These are phyloP conservation scores for Marcusenius ussheri DNA, from an alignment of 2,113 vertebrate genomes.

Conservation along the genomic window DNA sequence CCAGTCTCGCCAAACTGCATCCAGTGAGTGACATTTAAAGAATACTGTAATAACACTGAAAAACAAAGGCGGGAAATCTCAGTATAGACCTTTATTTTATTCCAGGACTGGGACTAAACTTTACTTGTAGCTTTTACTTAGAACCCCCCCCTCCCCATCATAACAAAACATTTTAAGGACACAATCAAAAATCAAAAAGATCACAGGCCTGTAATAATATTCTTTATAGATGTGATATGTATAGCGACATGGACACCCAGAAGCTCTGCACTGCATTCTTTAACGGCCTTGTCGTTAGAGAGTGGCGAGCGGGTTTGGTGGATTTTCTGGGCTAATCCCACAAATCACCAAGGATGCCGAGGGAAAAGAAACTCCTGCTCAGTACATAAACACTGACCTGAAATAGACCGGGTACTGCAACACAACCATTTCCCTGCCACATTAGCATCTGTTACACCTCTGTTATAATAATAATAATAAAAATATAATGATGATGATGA, in stretches of 20 bases:
- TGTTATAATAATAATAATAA: background rate
- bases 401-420: background rate
- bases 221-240: background rate
- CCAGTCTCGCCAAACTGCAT: background rate
- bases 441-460: background rate
- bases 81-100: background rate
- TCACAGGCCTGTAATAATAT: background rate
- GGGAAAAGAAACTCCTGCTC: background rate
- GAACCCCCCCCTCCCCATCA: background rate
- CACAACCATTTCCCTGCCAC: background rate
- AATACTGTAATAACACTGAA: background rate
- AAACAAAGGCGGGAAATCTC: background rate
- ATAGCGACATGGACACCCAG: background rate
- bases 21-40: background rate
- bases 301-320: background rate
- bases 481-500: background rate
- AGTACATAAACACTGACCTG: background rate
- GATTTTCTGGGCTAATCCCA: background rate
- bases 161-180: background rate
- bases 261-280: background rate
- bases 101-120: background rate
- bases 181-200: background rate
- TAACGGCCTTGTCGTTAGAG: background rate
- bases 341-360: background rate
- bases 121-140: background rate